Percentiles rank a stretch among this genome's conserved stretches.
These are phyloP conservation scores for Yponomeuta sedellus DNA, from an alignment of 2,888 invertebrate genomes.

Conservation along the genomic window DNA sequence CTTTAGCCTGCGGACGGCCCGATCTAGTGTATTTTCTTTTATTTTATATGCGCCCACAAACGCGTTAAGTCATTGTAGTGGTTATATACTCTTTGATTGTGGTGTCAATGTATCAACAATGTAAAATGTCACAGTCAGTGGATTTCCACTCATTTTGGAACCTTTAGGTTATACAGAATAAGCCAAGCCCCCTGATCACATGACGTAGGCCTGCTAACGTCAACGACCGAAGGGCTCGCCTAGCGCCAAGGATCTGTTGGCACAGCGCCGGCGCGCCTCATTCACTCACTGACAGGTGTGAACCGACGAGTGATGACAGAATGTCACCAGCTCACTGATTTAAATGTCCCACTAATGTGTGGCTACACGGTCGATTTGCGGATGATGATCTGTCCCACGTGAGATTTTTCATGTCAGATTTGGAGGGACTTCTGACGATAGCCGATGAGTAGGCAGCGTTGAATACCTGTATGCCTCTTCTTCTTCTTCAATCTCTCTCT, in stretches of 20 bases:
- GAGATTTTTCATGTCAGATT: background rate
- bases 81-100: too few species aligned
- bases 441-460: background rate
- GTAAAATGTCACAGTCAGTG: too few species aligned
- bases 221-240: slow-evolving; percentile 24
- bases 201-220: slow-evolving; percentile 15
- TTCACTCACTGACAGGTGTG: slow-evolving; percentile 9
- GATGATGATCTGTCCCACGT: background rate
- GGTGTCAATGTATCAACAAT: too few species aligned
- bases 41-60: too few species aligned
- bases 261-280: slow-evolving; percentile 10
- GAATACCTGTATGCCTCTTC: background rate
- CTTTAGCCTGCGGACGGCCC: too few species aligned
- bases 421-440: background rate
- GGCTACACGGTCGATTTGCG: background rate
- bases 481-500: too few species aligned
- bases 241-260: slow-evolving; percentile 15
- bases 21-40: too few species aligned
- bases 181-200: background rate
- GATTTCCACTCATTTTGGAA: too few species aligned
- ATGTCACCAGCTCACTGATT: slow-evolving; percentile 4
- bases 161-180: too few species aligned
- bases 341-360: slow-evolving; percentile 1
- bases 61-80: too few species aligned
- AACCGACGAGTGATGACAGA: background rate